Base-by-base conservation (phyloP, 2,113 vertebrate genomes). In the Urocynchramus pylzowi region DNA sequence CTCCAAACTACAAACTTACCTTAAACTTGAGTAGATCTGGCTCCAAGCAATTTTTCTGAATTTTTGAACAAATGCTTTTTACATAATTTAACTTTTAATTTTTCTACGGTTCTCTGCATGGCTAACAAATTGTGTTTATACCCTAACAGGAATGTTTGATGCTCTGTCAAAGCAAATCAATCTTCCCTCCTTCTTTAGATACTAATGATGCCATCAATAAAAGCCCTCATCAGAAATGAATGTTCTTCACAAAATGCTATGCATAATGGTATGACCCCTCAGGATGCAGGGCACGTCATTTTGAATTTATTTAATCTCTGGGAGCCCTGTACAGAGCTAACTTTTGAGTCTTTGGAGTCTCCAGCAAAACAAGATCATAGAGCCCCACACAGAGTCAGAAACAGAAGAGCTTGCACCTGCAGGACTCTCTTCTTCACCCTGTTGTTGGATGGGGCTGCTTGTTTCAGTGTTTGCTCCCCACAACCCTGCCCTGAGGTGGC, bases 151-250 rank as follows among this genome's bases (percentile, higher is more conserved):
- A 93, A 86, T 91, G 86, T 67, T 45, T 57, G 91, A 69, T 81
- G 78, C 47, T 91, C 87, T 88, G 69, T 91, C 87, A 91, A 83
- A 95, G 76, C 39, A 71, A 90, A 95, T 95, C 85, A 95, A 54
- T 88, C 76, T 74, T 87, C 65, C 19, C 54, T 45, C 71, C 78
- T 68, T 90, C 71, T 68, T 83, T 39, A 78, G 90, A 61, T 93
- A 73, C 64, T 90, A 93, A 95, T 83, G 93, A 96, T 95, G 84
- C 82, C 91, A 64, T 83, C 92, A 92, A 84, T 86, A 81, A 93
- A 93, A 89, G 47, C 84, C 60, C 77, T 64, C 71, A 85, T 76
- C 78, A 83, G 84, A 77, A 92, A 88, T 11, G 47, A 91, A 60
- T 35, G 89, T 65, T 69, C 83, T 87, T 76, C 90, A 90, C 84